These are phyloP conservation scores for Orussus abietinus DNA, from an alignment of 1,140 invertebrate genomes.

Conservation along the genomic window DNA sequence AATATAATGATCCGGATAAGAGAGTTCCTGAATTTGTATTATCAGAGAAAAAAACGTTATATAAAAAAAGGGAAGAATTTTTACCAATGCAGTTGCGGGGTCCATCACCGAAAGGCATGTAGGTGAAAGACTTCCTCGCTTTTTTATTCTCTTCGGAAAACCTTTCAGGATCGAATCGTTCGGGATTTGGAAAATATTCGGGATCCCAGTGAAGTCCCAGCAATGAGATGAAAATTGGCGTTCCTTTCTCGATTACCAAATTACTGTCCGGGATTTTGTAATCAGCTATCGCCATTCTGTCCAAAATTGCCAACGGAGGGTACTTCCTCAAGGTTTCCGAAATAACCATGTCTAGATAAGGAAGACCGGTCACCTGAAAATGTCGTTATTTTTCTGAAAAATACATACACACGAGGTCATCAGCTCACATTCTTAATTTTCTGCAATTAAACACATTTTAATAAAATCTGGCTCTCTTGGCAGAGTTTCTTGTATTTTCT, in stretches of 20 bases:
- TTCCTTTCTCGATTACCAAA: slow-evolving; percentile 47
- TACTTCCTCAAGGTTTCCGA: slow-evolving; percentile 60
- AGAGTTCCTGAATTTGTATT: not conserved
- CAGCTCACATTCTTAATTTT: not conserved
- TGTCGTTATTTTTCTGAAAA: too few species aligned
- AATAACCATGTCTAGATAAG: slow-evolving; percentile 31
- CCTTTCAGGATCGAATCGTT: slow-evolving; percentile 66
- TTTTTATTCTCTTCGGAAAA: slow-evolving; percentile 55
- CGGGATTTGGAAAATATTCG: slow-evolving; percentile 61
- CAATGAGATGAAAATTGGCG: slow-evolving; percentile 44
- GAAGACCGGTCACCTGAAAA: slow-evolving; percentile 16
- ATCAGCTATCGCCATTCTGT: slow-evolving; percentile 43
- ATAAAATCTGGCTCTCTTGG: not conserved
- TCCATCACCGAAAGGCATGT: slow-evolving; percentile 59
- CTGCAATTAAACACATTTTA: not conserved
- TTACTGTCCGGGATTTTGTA: slow-evolving; percentile 44
- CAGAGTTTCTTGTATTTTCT: not conserved
- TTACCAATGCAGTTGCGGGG: slow-evolving; percentile 57
- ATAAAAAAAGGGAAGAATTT: slow-evolving; percentile 5
- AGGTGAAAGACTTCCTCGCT: slow-evolving; percentile 38
- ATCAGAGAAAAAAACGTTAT: slow-evolving; percentile 3
- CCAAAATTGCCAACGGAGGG: slow-evolving; percentile 56
- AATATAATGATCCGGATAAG: not conserved
- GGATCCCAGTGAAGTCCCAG: slow-evolving; percentile 52
- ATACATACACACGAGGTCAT: slow-evolving; percentile 1